Conservation (phyloP, 1,140 invertebrate species). For the Drosophila miranda region DNA sequence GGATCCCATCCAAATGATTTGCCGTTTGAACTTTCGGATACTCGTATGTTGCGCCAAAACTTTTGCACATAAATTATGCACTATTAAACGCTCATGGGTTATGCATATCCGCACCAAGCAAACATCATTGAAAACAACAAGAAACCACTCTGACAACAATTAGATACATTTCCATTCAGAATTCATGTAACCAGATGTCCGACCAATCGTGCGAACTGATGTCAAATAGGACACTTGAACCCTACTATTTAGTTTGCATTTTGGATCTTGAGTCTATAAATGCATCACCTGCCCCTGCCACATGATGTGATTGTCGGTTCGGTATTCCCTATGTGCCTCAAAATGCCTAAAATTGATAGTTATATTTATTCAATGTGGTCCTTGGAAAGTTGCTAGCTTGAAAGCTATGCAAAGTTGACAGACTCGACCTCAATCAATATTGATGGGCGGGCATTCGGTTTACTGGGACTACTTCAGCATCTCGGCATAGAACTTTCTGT, state of each 20-base stretch:
- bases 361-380: conserved; percentile 31
- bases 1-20: conserved; percentile 50
- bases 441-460: conserved; percentile 21
- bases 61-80: conserved; percentile 55
- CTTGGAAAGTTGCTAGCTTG: conserved; percentile 21
- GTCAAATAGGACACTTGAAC: neutral
- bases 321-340: conserved; percentile 14
- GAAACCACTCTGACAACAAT: conserved; percentile 28
- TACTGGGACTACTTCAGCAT: conserved; percentile 55
- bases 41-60: conserved; percentile 32
- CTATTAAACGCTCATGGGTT: conserved; percentile 40
- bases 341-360: conserved; percentile 10
- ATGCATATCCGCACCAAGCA: conserved; percentile 18
- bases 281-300: neutral
- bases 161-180: conserved; percentile 28
- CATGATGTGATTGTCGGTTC: conserved; percentile 3
- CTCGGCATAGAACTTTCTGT: conserved; percentile 65
- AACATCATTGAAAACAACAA: neutral
- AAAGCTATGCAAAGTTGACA: conserved; percentile 31
- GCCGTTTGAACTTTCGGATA: conserved; percentile 35
- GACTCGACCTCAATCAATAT: conserved; percentile 40
- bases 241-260: conserved; percentile 16
- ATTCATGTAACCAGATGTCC: conserved; percentile 20
- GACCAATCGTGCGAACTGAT: no score
- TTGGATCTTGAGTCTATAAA: conserved; percentile 13